Percentiles rank a stretch among this genome's conserved stretches.
Evolutionary conservation across 2,113 vertebrate genomes (phyloP).

Genomic region (Gulo gulo): DNA sequence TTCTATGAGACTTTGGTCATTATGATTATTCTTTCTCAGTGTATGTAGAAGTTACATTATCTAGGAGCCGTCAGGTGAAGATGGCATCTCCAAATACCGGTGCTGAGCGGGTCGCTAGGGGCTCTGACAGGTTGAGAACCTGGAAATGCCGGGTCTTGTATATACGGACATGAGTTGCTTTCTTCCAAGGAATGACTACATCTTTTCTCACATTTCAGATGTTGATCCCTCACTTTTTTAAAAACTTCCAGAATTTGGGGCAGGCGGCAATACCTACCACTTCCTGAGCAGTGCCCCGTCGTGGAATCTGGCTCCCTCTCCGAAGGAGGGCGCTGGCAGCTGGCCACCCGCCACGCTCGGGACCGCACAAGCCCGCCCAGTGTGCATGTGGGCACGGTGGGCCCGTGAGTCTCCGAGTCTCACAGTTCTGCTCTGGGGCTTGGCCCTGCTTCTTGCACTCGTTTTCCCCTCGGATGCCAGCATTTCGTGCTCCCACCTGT

Average conservation of each 20-base stretch:
- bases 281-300: neutral
- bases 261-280: rapidly evolving
- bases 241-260: neutral
- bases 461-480: neutral
- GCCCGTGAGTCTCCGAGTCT: neutral
- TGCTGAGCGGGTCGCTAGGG: neutral
- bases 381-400: rapidly evolving
- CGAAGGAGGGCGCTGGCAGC: neutral
- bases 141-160: neutral
- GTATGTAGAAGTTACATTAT: neutral
- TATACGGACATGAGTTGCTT: neutral
- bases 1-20: neutral
- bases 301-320: neutral
- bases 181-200: neutral
- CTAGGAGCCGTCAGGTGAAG: neutral
- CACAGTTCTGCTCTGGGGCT: neutral
- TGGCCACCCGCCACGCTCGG: neutral
- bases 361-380: neutral
- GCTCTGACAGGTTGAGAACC: neutral
- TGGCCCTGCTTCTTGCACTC: rapidly evolving
- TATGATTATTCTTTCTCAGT: neutral
- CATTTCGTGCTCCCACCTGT: neutral
- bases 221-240: neutral
- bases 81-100: neutral
- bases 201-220: neutral